Conservation (phyloP, 2,797 vertebrate genomes). For the Diceros bicornis region DNA sequence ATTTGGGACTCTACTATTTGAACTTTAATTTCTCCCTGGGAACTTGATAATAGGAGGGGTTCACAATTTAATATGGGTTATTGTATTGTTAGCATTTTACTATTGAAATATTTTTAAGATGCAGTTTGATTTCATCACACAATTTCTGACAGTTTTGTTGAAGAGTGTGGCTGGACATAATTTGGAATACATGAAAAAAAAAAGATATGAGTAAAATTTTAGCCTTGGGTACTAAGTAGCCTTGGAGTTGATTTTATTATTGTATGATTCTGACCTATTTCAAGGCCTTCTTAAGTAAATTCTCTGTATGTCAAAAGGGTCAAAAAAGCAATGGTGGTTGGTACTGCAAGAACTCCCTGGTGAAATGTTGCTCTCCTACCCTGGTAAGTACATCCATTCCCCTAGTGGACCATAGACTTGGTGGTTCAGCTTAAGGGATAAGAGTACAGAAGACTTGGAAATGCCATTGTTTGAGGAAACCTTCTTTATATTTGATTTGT, state of each 20-base stretch:
- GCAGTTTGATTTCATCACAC: background rate
- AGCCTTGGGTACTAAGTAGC: background rate
- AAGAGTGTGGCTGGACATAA: background rate
- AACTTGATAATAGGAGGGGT: background rate
- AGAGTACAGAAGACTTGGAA: background rate
- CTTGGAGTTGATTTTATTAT: background rate
- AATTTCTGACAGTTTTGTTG: background rate
- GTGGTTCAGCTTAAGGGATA: background rate
- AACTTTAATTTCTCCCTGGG: constrained; percentile 20
- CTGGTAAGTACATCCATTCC: background rate
- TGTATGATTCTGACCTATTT: background rate
- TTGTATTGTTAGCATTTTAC: background rate
- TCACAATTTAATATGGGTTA: background rate
- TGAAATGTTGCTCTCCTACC: background rate
- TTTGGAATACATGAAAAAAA: background rate
- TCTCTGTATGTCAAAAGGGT: background rate
- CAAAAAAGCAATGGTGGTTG: background rate
- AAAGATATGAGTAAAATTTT: background rate
- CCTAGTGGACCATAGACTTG: background rate
- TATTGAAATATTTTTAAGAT: constrained; percentile 3
- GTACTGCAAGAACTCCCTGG: background rate
- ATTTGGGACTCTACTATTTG: background rate
- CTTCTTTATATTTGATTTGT: background rate
- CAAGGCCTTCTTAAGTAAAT: background rate
- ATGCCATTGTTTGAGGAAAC: background rate